Evolutionary conservation across 2,797 vertebrate genomes (phyloP), one percentile per base, ranked within the genome.

Genomic region (Coracias cyanogaster): DNA sequence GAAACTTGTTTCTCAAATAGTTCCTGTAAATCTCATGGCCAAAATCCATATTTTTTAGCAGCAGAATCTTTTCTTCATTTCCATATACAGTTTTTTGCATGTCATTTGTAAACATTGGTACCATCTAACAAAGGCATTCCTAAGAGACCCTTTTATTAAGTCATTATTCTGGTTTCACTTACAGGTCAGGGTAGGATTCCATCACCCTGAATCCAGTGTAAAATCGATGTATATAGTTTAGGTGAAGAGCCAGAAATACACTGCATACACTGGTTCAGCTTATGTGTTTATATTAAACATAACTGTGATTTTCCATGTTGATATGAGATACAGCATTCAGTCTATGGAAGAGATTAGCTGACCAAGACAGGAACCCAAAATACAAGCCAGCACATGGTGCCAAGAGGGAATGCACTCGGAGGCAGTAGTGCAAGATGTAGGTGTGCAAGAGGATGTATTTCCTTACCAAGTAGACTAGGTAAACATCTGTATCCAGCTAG

Each of bases 321-420:
- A 60, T 66, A 41, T 7, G 19, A 74, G 19, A 52, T 73, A n/a
- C 31, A 66, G 43, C 1, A 1, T 72, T 43, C 48, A 55, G 28
- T 13, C 31, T 64, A 24, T 58, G 51, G 29, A 79, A 76, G 4
- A 72, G 25, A 22, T 31, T 79, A 41, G 57, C 41, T 69, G 7
- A 87, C 18, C 33, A 62, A 69, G 66, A 45, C 18, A 80, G 41
- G 33, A 79, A n/a, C 25, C 26, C 48, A 86, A 87, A 83, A 51
- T 25, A 71, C 21, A 58, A 55, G 6, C 15, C 55, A 72, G 46
- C 11, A 37, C 4, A 0, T 5, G 25, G 8, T 82, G 16, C 58
- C 81, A 62, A 78, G 51, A 49, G 8, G 33, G 46, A 82, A 43
- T 0, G 3, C 7, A 1, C 33, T 77, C 43, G 0, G 0, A 29